Base-by-base conservation (phyloP, 2,797 vertebrate genomes). In the Amblyopsis hoosieri region DNA sequence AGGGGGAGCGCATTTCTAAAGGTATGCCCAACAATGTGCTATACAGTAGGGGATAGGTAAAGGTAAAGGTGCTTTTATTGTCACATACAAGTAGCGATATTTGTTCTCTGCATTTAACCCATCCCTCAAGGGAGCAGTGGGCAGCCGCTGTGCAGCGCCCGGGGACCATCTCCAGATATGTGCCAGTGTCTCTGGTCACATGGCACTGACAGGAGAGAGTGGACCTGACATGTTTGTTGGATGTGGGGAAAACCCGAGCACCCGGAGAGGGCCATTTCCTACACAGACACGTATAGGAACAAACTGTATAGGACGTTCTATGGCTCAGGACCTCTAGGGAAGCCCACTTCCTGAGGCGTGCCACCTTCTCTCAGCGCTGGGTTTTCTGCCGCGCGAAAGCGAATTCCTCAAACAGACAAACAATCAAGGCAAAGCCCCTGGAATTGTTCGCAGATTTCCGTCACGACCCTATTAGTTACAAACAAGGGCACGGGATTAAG, bases 381-480 rank as follows among this genome's bases (percentile, higher is more conserved):
- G 37, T 59, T 57, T 31, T 71, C 62, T 54, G 4, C 6, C 5
- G 49, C 6, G 5, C 45, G 11, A 65, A 15, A 11, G 55, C 23
- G 31, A 52, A 50, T n/a, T 17, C 10, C 51, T 59, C 80, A 79
- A 73, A 73, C 84, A 81, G 51, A 42, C 66, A 67, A 12, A 71
- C 33, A 72, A 64, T 82, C 56, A 63, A 31, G 33, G 57, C 54
- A 37, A 53, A n/a, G 45, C 14, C 13, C 19, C 13, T 13, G 51
- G 37, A 67, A 83, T 86, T 87, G 76, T 87, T 82, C 72, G 33
- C 15, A 45, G 2, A 71, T 66, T 87, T 88, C 80, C 78, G 77
- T 62, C 54, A 53, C 56, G 31, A 74, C 54, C 64, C 55, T 72
- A 76, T 69, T 57, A 37, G 48, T 45, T 13, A 1, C 33, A 64